Base-by-base conservation (phyloP, 2,888 invertebrate species). In the Blastobasis adustella region DNA sequence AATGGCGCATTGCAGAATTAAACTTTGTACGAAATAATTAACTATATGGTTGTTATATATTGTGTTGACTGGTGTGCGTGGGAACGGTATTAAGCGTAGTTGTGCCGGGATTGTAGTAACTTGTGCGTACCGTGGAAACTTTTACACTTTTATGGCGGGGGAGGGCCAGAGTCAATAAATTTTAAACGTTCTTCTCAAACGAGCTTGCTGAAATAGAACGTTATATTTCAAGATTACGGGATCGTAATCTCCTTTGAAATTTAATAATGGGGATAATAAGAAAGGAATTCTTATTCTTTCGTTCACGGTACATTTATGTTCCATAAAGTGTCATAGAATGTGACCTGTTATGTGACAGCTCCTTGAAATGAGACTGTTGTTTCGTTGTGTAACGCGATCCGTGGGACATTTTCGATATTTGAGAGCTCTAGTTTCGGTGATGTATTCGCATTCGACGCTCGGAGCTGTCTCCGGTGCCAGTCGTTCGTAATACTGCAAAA, bases 241-340 rank as follows among this genome's bases (percentile, higher is more conserved):
- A 76, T 74, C 72, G 70, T 79, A 80, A 82, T 79, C 73, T 73
- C 69, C 63, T 76, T 68, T 68, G 71, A 82, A 79, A 78, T 82
- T 79, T 79, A 76, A 79, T 80, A 79, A 77, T 76, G 67, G 71
- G 65, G 66, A 69, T 70, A 69, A 71, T 73, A 75, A 65, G 69
- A 64, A 63, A 71, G 61, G 61, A 71, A 70, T 67, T 66, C 67
- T 70, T 68, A 71, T 69, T 50, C 54, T 52, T 50, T 52, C 37
- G 47, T 37, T 46, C 38, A 39, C 42, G n/a, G 42, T 50, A 50
- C 52, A 50, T 55, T 48, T 48, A 55, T 50, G 50, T 46, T 48
- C 50, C 44, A 49, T 54, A 52, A 54, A 54, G 49, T 54, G 38
- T 42, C 45, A 52, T 23, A 23, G 23, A 23, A 23, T 23, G 23